A percentile compares a stretch with the other conserved stretches of the same genome.
Evolutionary conservation across 2,888 invertebrate species (phyloP).

Genomic region (Nephrotoma guestfalica): DNA sequence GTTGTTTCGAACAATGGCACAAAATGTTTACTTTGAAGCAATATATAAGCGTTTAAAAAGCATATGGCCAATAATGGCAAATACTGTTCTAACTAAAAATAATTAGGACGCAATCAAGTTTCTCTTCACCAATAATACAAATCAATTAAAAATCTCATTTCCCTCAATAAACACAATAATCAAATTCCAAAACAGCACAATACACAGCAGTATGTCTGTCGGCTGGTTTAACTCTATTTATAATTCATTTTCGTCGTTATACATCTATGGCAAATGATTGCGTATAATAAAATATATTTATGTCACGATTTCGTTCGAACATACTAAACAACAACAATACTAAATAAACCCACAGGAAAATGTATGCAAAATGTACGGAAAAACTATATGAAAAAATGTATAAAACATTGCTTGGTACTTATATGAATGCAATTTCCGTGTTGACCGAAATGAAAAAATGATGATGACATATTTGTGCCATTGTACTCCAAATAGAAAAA

Average conservation of each 20-base stretch:
- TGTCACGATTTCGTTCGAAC: background rate
- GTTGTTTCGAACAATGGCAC: background rate
- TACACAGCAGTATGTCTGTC: background rate
- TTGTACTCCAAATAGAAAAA: background rate
- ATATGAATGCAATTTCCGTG: background rate
- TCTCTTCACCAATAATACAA: background rate
- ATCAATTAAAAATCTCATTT: background rate
- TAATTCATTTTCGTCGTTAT: background rate
- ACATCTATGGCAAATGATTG: background rate
- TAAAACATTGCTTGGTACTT: background rate
- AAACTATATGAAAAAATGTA: background rate
- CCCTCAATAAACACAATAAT: background rate
- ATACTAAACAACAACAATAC: background rate
- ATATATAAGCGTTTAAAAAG: background rate
- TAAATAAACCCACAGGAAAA: background rate
- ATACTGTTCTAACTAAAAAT: background rate
- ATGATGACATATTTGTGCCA: background rate
- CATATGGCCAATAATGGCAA: background rate
- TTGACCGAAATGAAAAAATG: background rate
- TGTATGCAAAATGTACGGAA: background rate
- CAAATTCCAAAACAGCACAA: background rate
- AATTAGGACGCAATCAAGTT: background rate
- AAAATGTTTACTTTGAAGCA: background rate
- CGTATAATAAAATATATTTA: background rate
- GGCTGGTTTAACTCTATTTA: background rate